These are phyloP conservation scores for Abrostola tripartita DNA, from an alignment of 2,888 invertebrate species.

Conservation along the genomic window DNA sequence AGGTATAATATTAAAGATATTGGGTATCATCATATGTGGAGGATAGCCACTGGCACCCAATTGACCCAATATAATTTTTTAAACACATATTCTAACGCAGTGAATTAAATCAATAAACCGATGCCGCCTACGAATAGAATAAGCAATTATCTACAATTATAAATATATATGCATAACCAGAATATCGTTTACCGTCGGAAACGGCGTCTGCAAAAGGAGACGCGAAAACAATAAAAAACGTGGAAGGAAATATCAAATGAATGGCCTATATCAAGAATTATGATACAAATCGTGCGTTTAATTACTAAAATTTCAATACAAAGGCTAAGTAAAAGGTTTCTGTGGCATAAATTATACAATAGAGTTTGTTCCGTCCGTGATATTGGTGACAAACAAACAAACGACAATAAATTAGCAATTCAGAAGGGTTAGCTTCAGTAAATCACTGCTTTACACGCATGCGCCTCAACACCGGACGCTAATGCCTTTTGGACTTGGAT, in stretches of 20 bases:
- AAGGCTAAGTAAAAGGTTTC: conserved; percentile 35
- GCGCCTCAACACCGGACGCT: conserved; percentile 60
- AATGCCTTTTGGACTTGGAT: conserved; percentile 41
- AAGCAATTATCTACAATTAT: neutral
- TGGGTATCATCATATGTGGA: too few species aligned
- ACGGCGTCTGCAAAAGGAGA: conserved; percentile 22
- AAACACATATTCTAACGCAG: too few species aligned
- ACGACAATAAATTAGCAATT: conserved; percentile 67
- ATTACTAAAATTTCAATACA: conserved; percentile 55
- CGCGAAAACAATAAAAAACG: conserved; percentile 34
- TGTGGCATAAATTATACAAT: conserved; percentile 30
- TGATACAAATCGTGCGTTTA: conserved; percentile 39
- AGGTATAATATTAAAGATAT: too few species aligned
- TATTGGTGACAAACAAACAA: conserved; percentile 61
- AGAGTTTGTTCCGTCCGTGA: conserved; percentile 24
- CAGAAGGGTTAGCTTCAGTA: conserved; percentile 62
- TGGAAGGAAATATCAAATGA: conserved; percentile 46
- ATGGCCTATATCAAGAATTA: conserved; percentile 35
- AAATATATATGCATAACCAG: neutral
- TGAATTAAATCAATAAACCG: too few species aligned
- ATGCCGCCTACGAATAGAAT: neutral
- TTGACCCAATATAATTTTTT: too few species aligned
- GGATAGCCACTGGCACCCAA: too few species aligned
- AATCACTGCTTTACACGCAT: conserved; percentile 67
- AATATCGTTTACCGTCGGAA: conserved; percentile 8